A percentile compares a stretch with the other conserved stretches of the same genome.
phyloP scores from a whole-genome alignment of 1,140 invertebrate species.

The Pristionchus pacificus region DNA sequence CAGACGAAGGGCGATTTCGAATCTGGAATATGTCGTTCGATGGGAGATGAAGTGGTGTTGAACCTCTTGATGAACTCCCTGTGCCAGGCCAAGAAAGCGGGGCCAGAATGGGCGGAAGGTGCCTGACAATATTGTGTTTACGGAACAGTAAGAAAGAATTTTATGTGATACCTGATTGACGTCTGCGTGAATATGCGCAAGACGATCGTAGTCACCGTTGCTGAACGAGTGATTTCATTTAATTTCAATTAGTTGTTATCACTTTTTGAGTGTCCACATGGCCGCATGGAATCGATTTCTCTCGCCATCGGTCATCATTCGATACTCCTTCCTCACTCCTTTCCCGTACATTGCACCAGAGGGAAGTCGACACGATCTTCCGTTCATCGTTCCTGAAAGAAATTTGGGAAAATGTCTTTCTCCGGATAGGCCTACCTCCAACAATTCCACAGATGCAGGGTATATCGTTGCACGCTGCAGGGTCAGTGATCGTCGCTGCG shows the following conservation, averaged over 20 bases:
- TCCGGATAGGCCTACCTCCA: background rate
- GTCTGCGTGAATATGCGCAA: slow-evolving; percentile 6
- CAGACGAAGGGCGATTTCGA: slow-evolving; percentile 36
- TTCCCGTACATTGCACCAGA: background rate
- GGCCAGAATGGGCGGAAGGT: slow-evolving; percentile 33
- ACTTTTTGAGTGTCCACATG: slow-evolving; percentile 48
- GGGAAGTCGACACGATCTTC: background rate
- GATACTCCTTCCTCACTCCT: slow-evolving; percentile 54
- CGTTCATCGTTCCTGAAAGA: background rate
- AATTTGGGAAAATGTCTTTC: no score
- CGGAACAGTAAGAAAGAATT: no score
- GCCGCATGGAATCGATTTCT: slow-evolving; percentile 49
- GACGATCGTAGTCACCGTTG: slow-evolving; percentile 7
- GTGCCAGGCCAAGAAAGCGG: slow-evolving; percentile 38
- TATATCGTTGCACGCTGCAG: background rate
- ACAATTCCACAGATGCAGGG: background rate
- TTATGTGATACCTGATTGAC: no score
- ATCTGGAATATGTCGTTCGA: no score
- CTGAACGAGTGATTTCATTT: background rate
- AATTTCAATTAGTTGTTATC: background rate
- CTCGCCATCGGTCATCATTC: slow-evolving; percentile 50
- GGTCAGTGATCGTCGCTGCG: background rate
- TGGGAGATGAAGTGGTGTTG: no score
- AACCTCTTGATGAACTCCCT: slow-evolving; percentile 37
- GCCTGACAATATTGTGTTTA: no score